Base-by-base conservation (phyloP, 2,888 invertebrate species). In the Lasius fuliginosus region DNA sequence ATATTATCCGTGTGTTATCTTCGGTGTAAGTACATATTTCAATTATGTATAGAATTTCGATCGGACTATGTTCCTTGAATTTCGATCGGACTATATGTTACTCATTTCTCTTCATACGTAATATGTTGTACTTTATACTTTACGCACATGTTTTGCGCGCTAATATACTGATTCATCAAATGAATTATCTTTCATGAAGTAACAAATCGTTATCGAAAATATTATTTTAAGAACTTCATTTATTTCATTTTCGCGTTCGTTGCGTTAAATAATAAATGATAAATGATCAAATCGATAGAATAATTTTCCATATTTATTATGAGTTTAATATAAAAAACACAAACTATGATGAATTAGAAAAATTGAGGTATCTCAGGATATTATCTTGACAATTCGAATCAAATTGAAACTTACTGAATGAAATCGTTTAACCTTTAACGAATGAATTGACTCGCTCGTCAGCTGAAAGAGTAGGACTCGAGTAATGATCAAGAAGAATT, bases 401-500 rank as follows among this genome's bases (percentile, higher is more conserved):
- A 56, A 36, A 49, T 23, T 49, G 8, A 30, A 79, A 79, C 42
- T 79, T 68, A 58, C 42, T 79, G 68, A 79, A 79, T 79, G 67
- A 77, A 68, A 79, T 79, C 77, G 30, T 79, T 79, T 79, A 77
- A 56, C 58, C 56, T 67, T 77, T 77, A 42, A 79, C 11, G 56
- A 79, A 68, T n/a, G 33, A 79, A 79, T 77, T 56, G 77, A 67
- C 77, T 58, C 58, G 56, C 30, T 67, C 68, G 30, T 58, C 42
- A 79, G 33, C 42, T 68, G 58, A 11, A 58, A 68, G 56, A 68
- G 30, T 53, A 77, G 56, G 67, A 67, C 67, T 68, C n/a, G 42
- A 77, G 27, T 42, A 42, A 79, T 15, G 40, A 18, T 65, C 27
- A 18, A 79, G 56, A 58, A 42, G 68, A 79, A 58, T 79, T 68